Evolutionary conservation across 1,140 invertebrate species (phyloP).

Genomic region (Heterodera carotae): DNA sequence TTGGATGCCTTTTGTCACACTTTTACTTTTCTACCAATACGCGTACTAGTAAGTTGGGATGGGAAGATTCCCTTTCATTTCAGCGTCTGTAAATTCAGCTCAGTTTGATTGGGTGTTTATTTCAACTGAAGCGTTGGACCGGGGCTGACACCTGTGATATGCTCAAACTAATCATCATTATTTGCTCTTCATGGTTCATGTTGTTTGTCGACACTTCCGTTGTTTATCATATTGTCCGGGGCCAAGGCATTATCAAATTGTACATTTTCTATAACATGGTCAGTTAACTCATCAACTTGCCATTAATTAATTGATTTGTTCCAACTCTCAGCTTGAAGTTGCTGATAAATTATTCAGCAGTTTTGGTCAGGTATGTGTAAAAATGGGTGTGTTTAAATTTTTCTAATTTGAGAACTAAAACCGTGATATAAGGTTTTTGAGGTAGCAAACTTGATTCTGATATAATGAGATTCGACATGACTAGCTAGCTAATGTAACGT

Average conservation of each 20-base stretch:
- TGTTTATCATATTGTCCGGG: constrained; percentile 97
- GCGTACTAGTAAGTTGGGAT: constrained; percentile 82
- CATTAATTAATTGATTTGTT: too few relatives aligned
- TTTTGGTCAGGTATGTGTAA: constrained; percentile 77
- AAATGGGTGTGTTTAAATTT: not conserved
- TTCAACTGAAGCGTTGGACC: constrained; percentile 60
- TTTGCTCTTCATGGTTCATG: constrained; percentile 75
- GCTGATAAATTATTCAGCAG: constrained; percentile 91
- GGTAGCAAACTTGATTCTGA: too few relatives aligned
- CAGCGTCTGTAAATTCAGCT: constrained; percentile 43
- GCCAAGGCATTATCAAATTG: constrained; percentile 96
- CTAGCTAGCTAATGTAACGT: not conserved
- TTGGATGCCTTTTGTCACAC: constrained; percentile 97
- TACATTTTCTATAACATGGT: constrained; percentile 99
- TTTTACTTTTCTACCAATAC: constrained; percentile 91
- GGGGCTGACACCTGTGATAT: constrained; percentile 93
- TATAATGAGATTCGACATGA: too few relatives aligned
- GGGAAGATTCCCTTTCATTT: too few relatives aligned
- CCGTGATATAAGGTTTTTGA: too few relatives aligned
- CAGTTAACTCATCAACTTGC: too few relatives aligned
- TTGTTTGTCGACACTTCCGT: constrained; percentile 95
- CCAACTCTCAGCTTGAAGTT: constrained; percentile 81
- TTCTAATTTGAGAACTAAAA: too few relatives aligned
- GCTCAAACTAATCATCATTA: constrained; percentile 85
- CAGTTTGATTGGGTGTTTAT: constrained; percentile 55